Percentiles rank a stretch among this genome's conserved stretches.
Conservation (phyloP, 1,140 invertebrate genomes). For the Lysiphlebus fabarum region DNA sequence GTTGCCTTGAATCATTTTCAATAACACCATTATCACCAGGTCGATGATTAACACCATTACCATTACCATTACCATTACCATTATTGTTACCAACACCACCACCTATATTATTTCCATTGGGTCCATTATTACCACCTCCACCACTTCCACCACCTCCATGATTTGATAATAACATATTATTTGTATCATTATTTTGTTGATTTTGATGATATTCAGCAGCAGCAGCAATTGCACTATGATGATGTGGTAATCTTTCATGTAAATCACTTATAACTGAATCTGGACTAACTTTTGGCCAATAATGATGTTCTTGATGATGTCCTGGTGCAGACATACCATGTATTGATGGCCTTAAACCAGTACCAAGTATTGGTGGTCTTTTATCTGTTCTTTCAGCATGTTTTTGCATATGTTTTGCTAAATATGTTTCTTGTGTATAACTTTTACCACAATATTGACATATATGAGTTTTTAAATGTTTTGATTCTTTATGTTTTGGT, state of each 20-base stretch:
- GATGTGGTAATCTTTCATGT: slow-evolving; percentile 64
- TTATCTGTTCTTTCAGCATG: slow-evolving; percentile 91
- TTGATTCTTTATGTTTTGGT: slow-evolving; percentile 99
- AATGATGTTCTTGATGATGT: slow-evolving; percentile 64
- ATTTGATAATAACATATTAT: slow-evolving; percentile 39
- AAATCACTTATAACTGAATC: slow-evolving; percentile 66
- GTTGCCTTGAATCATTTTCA: slow-evolving; percentile 52
- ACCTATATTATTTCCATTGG: too few relatives aligned
- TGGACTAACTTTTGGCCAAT: slow-evolving; percentile 76
- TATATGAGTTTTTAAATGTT: slow-evolving; percentile 98
- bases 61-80: too few relatives aligned
- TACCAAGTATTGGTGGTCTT: slow-evolving; percentile 71
- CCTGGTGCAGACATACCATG: slow-evolving; percentile 47
- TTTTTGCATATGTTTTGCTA: slow-evolving; percentile 98
- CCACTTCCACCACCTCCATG: slow-evolving; percentile 27
- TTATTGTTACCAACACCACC: too few relatives aligned
- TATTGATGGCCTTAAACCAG: slow-evolving; percentile 61
- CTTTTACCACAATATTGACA: slow-evolving; percentile 99
- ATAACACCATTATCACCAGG: slow-evolving; percentile 19
- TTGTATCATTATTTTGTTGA: slow-evolving; percentile 57
- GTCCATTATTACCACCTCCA: neutral
- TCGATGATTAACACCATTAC: slow-evolving; percentile 8
- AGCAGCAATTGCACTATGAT: slow-evolving; percentile 54
- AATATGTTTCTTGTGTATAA: slow-evolving; percentile 98
- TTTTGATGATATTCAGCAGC: slow-evolving; percentile 65